A percentile compares a stretch with the other conserved stretches of the same genome.
These are phyloP conservation scores for Aphelenchoides bicaudatus DNA, from an alignment of 2,888 invertebrate species.

Conservation along the genomic window DNA sequence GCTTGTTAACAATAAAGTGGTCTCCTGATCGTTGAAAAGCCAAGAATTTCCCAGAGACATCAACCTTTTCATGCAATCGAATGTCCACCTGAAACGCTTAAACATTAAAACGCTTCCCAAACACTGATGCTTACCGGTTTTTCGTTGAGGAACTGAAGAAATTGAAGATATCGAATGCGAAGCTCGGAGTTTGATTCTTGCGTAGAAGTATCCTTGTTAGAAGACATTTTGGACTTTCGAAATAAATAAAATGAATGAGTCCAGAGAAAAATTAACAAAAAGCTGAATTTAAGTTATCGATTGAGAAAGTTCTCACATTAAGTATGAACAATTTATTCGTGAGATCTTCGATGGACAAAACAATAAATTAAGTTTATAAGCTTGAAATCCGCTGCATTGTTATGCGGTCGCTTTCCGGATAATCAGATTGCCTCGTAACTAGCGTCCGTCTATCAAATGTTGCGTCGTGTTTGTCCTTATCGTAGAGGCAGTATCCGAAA, in stretches of 20 bases:
- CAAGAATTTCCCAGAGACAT: slow-evolving; percentile 22
- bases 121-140: slow-evolving; percentile 14
- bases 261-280: background rate
- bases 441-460: slow-evolving; percentile 19
- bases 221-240: no score
- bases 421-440: slow-evolving; percentile 25
- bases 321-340: background rate
- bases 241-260: background rate
- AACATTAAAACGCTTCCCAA: slow-evolving; percentile 7
- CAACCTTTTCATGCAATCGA: slow-evolving; percentile 25
- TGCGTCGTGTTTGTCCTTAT: slow-evolving; percentile 6
- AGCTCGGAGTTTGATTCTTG: slow-evolving; percentile 23
- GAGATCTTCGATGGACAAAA: background rate
- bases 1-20: slow-evolving; percentile 30
- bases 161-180: slow-evolving; percentile 5
- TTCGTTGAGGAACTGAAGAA: slow-evolving; percentile 5
- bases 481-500: slow-evolving; percentile 39
- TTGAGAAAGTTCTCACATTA: no score
- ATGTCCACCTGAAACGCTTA: slow-evolving; percentile 25
- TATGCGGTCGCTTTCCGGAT: slow-evolving; percentile 22
- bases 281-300: no score
- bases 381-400: slow-evolving; percentile 17
- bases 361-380: slow-evolving; percentile 4
- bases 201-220: no score
- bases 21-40: slow-evolving; percentile 27